Evolutionary conservation across 2,888 invertebrate species (phyloP).

Genomic region (Calephelis perditalis): DNA sequence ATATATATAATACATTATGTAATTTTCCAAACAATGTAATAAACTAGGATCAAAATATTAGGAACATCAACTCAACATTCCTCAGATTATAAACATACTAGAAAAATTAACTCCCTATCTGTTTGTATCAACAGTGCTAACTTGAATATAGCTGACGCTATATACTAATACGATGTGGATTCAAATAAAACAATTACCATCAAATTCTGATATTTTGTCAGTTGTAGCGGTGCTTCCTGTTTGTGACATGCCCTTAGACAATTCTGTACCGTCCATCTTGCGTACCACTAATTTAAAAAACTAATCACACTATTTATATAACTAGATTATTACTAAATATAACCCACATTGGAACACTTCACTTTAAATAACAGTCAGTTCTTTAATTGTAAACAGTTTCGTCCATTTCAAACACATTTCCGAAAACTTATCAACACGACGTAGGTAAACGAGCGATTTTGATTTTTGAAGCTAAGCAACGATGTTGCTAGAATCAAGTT

Average conservation of each 20-base stretch:
- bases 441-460: conserved; percentile 45
- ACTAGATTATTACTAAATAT: conserved; percentile 53
- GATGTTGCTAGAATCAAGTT: not conserved
- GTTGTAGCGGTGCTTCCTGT: conserved; percentile 74
- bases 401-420: conserved; percentile 64
- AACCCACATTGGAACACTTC: conserved; percentile 51
- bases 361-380: conserved; percentile 50
- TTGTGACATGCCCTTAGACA: conserved; percentile 78
- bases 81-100: conserved; percentile 5
- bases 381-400: conserved; percentile 53
- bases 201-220: conserved; percentile 70
- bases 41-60: not conserved
- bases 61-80: not conserved
- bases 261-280: conserved; percentile 71
- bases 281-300: conserved; percentile 73
- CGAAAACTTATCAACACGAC: conserved; percentile 45
- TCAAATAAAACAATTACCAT: conserved; percentile 50
- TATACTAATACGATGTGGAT: conserved; percentile 2
- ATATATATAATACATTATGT: not conserved
- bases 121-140: not conserved
- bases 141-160: not conserved
- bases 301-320: conserved; percentile 64
- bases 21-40: not conserved
- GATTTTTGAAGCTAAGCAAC: conserved; percentile 36
- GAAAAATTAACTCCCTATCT: not conserved